Evolutionary conservation across 1,140 invertebrate species (phyloP), one percentile per base, ranked within the genome.

Genomic region (Anadara kagoshimensis): DNA sequence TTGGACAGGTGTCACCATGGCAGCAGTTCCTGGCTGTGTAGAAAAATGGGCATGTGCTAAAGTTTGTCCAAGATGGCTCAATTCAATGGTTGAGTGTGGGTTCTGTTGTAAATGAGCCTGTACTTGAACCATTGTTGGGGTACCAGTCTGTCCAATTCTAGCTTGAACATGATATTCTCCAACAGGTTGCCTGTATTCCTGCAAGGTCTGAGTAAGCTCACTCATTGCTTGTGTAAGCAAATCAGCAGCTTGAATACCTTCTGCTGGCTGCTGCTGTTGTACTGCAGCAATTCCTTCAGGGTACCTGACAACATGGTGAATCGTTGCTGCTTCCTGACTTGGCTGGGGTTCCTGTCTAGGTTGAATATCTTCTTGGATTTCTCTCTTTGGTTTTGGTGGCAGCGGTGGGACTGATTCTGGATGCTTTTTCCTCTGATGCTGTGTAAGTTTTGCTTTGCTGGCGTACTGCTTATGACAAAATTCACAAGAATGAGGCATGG

Each of bases 381-480:
- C 51, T 29, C 69, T 58, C 36, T 76, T 73, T 8, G 73, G 53
- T 58, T 78, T 63, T 12, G 72, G 78, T n/a, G 72, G 63, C 14
- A 63, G 26, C 29, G 78, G 75, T 5, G 89, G 86, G 56, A 90
- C 87, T 29, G 90, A 65, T 49, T 91, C 89, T 14, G 91, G 84
- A 85, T 96, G 95, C 59, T 94, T 93, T 76, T 94, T 94, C 1
- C 94, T 91, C 84, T 95, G 93, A 88, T 96, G 95, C 83, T 95
- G 78, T 18, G 73, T 87, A 5, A 96, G 89, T 85, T 96, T 95
- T 2, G 94, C 94, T 85, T 94, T 94, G 73, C 84, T 87, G 2
- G 94, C 94, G 86, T 96, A 96, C 81, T 96, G 94, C 83, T 94
- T 94, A 85, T 95, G 94, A 87, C 95, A 96, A 92, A 93, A 95